Evolutionary conservation across 2,888 invertebrate genomes (phyloP), one percentile per base, ranked within the genome.

Genomic region (Ormyrus thymus): DNA sequence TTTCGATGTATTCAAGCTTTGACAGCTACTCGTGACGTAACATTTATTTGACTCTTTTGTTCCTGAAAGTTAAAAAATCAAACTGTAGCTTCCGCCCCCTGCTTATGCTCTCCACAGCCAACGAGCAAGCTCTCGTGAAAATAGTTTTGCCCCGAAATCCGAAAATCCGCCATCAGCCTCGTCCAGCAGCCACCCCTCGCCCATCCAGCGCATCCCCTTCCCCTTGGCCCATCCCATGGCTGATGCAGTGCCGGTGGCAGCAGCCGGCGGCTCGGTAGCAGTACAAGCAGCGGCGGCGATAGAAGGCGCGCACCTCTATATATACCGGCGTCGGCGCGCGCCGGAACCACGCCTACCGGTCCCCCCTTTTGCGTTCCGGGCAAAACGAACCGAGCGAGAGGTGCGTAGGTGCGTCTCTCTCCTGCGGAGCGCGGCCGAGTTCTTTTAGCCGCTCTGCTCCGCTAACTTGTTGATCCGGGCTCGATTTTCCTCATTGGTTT

Each of bases 321-420:
- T 64, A 66, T 66, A 53, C 69, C 78, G 66, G 82, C 83, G 83
- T 83, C 84, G 83, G 83, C 81, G 85, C 83, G 45, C 62, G 53
- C 55, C 81, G 72, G 85, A 83, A 86, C 87, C 87, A 87, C 87
- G 86, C 88, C 88, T 86, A 87, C 86, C 71, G 61, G 69, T 83
- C 85, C 84, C 87, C 84, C 58, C 65, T 13, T 48, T 46, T 56
- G 13, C 50, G 62, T 64, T 62, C 61, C 15, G 53, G 65, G 65
- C 43, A 68, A 62, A 61, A 55, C 55, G 68, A 68, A 29, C 29
- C 29, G 29, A 43, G 58, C 48, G 66, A 15, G 11, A 53, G 10
- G 8, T 45, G 76, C 59, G 66, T 72, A 71, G 71, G 53, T 72
- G 72, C 72, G 11, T 72, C 76, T 73, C 29, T 71, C 76, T 77